Base-by-base conservation (phyloP, 2,888 invertebrate species). In the Argyra leucocephala region DNA sequence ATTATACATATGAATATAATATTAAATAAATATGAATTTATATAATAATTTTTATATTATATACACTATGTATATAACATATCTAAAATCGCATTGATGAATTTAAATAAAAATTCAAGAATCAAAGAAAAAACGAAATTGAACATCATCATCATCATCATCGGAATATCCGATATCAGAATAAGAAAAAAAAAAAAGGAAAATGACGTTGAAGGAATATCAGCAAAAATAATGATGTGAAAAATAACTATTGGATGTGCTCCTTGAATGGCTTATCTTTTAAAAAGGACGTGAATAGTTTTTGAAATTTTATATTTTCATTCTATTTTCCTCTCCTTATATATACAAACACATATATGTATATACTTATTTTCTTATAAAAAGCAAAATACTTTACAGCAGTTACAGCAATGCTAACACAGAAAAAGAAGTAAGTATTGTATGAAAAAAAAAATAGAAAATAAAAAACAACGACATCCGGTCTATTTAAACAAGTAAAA, bases 231-330 rank as follows among this genome's bases (percentile, higher is more conserved):
- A 48, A 48, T 48, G 48, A 48, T 48, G 48, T 48, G 48, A 48
- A 48, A 48, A 48, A 48, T 48, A 48, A 48, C 48, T 48, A 48
- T 48, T 48, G 48, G 48, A 48, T 48, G 48, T 48, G 48, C 48
- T 48, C 6, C 48, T 48, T 48, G 48, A 48, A 48, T 48, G 18
- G 48, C 48, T 48, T 48, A 48, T 48, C 48, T 48, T 48, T 18
- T 18, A 48, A 48, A 48, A 18, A 48, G 48, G 48, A 48, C 48
- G 48, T 48, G 48, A 48, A 48, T 48, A 48, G 48, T 48, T 48
- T 48, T n/a, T 48, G 48, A 48, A 48, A 18, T 48, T 18, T 48
- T n/a, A n/a, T n/a, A n/a, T n/a, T 48, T 48, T 48, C 48, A 18
- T 1, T 48, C 18, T 48, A 6, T 15, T 18, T 5, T 48, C 18